A percentile compares a stretch with the other conserved stretches of the same genome.
phyloP scores from a whole-genome alignment of 1,140 invertebrate genomes.

The Ectropis grisescens region DNA sequence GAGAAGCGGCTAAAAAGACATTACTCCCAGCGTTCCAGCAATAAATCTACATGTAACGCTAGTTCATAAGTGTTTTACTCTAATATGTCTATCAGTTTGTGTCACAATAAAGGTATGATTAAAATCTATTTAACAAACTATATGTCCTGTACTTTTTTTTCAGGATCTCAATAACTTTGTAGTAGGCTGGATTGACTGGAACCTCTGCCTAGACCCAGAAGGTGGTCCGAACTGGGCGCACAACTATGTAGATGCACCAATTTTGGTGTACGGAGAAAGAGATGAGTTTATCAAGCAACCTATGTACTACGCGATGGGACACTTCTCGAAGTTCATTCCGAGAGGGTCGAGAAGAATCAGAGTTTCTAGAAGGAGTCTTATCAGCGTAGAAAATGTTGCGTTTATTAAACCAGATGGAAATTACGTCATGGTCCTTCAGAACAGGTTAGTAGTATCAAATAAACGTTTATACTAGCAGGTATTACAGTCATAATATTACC shows the following conservation, averaged over 20 bases:
- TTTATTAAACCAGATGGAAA: conserved; percentile 45
- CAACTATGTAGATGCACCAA: conserved; percentile 83
- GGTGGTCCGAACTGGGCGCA: conserved; percentile 88
- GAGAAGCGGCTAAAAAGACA: no score
- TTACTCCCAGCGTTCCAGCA: no score
- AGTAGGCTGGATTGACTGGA: conserved; percentile 92
- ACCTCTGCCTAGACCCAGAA: conserved; percentile 80
- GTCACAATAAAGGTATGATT: no score
- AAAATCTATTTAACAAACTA: no score
- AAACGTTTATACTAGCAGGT: neutral
- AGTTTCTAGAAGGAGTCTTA: conserved; percentile 21
- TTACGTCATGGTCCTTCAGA: conserved; percentile 45
- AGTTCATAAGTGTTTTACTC: no score
- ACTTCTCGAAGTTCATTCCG: conserved; percentile 88
- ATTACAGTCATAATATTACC: no score
- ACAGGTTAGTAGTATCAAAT: conserved; percentile 26
- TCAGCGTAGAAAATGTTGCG: conserved; percentile 37
- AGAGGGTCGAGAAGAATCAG: conserved; percentile 71
- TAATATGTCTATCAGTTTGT: no score
- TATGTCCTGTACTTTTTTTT: no score
- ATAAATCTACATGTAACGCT: no score
- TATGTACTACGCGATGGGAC: conserved; percentile 88
- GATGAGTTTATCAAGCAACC: conserved; percentile 91
- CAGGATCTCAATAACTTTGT: conserved; percentile 80
- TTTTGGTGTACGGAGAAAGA: conserved; percentile 77